These are phyloP conservation scores for Hippocampus kuda DNA, from an alignment of 2,797 vertebrate species.

Conservation along the genomic window DNA sequence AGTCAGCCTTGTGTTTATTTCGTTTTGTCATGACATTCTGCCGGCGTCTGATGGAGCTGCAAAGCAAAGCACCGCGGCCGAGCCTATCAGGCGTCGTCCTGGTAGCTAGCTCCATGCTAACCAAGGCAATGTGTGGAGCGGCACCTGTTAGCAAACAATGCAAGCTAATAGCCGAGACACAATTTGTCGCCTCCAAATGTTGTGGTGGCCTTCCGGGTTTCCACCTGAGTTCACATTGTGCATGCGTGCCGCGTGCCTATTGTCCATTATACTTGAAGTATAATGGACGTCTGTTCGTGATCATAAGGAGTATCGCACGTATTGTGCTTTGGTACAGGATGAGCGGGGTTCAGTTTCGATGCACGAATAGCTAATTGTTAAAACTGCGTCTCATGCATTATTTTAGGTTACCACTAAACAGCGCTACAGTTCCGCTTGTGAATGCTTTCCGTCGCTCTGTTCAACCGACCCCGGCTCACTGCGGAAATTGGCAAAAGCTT, in stretches of 20 bases:
- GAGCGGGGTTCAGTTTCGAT: not conserved
- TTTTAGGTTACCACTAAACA: slow-evolving; percentile 29
- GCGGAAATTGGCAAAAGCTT: not conserved
- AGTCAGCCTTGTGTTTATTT: not conserved
- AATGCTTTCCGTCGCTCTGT: not conserved
- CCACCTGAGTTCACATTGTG: not conserved
- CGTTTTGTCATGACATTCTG: slow-evolving; percentile 1
- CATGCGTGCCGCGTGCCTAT: not conserved
- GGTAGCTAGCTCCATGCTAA: slow-evolving; percentile 32
- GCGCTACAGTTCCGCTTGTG: slow-evolving; percentile 30
- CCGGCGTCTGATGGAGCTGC: slow-evolving; percentile 33
- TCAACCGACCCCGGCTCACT: not conserved
- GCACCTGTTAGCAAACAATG: slow-evolving; percentile 41
- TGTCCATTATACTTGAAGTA: slow-evolving; percentile 8
- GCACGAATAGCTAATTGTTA: not conserved
- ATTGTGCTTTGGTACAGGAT: not conserved
- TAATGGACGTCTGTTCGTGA: slow-evolving; percentile 7
- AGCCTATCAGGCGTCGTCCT: slow-evolving; percentile 12
- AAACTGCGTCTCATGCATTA: slow-evolving; percentile 7
- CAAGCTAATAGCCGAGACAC: slow-evolving; percentile 5
- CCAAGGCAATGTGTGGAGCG: slow-evolving; percentile 17
- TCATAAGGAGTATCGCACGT: not conserved
- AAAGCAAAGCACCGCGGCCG: slow-evolving; percentile 19
- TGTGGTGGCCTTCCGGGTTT: slow-evolving; percentile 45
- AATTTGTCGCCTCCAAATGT: slow-evolving; percentile 11